Evolutionary conservation across 2,113 vertebrate genomes (phyloP).

Genomic region (Nycticebus coucang): DNA sequence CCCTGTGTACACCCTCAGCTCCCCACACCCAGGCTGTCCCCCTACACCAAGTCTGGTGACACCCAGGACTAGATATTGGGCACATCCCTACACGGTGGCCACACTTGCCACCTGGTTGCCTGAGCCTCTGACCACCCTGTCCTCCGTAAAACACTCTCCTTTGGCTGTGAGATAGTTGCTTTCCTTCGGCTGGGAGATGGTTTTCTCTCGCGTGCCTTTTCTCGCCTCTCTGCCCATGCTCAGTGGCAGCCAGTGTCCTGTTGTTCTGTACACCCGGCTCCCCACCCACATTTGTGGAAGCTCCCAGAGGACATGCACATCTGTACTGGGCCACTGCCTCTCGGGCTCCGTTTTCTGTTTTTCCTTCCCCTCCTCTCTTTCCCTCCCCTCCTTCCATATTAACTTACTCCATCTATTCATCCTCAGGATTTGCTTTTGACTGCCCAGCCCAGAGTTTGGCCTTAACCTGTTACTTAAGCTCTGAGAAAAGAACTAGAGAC

Average conservation of each 20-base stretch:
- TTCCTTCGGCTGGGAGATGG: background rate
- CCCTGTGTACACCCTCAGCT: too few species aligned
- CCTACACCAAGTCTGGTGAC: background rate
- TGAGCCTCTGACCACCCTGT: too few species aligned
- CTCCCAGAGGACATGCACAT: background rate
- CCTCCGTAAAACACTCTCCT: background rate
- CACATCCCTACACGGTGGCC: background rate
- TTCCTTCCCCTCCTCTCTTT: background rate
- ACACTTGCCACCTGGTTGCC: too few species aligned
- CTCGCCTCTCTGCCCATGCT: background rate
- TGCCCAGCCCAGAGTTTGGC: background rate
- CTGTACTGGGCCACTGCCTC: background rate
- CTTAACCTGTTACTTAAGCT: background rate
- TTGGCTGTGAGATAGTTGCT: background rate
- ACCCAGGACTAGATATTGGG: background rate
- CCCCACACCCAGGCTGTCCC: fast-evolving
- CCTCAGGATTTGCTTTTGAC: background rate
- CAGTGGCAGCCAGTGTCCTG: too few species aligned
- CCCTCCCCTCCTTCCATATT: background rate
- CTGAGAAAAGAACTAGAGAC: background rate
- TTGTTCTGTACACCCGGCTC: background rate
- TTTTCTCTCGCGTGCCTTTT: background rate
- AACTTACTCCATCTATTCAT: background rate
- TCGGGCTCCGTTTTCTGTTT: background rate
- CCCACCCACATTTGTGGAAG: background rate